Base-by-base conservation (phyloP, 2,113 vertebrate species). In the Gobio gobio region DNA sequence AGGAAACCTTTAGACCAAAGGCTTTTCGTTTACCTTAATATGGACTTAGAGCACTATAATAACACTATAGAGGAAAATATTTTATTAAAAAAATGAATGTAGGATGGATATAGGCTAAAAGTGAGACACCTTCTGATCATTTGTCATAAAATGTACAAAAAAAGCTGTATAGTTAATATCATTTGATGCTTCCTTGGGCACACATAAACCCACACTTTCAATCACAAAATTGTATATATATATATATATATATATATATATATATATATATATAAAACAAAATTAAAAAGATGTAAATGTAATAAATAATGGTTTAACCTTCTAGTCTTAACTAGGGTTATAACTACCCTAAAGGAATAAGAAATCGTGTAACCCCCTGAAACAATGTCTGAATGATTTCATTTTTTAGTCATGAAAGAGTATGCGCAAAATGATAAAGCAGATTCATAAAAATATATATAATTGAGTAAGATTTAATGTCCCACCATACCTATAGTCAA, bases 1-100 rank as follows among this genome's bases (percentile, higher is more conserved):
- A 12, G 5, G 49, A 56, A 86, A 49, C 68, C 26, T 64, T 70
- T 51, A 51, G 29, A 56, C 33, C 24, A 72, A 66, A 54, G 73
- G 22, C 70, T 73, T 74, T 29, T 76, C 26, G 29, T 76, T 70
- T 43, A 72, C 0, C 66, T 40, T 70, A 4, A 16, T 51, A 22
- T 40, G 43, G 2, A 22, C 33, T 40, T 70, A 2, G 29, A 29
- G 29, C 29, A 1, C 20, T 40, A 20, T 10, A 10, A 33, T 68
- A 36, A 36, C 8, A 64, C 12, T 29, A 26, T 9, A 51, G 7
- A 68, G 14, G 26, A 64, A 64, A 64, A 33, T 0, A 18, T 18
- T 2, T 54, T 33, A 29, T 29, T 29, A 29, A 29, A 29, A 29
- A 29, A 29, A 29, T 2, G 2, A 33, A 36, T 5, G 20, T 22